Evolutionary conservation across 2,888 invertebrate species (phyloP).

Genomic region (Rotaria sp.): DNA sequence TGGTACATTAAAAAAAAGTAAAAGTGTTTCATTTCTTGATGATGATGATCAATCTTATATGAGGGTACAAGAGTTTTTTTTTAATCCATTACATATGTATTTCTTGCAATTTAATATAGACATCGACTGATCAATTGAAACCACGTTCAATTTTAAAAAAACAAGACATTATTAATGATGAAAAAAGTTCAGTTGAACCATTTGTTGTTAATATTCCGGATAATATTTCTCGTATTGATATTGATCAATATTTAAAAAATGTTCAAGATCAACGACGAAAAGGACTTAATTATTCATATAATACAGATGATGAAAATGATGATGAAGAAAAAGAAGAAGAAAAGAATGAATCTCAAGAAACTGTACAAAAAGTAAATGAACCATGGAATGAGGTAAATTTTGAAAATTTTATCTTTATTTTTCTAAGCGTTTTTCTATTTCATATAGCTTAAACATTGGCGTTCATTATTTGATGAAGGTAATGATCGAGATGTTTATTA

Average conservation of each 20-base stretch:
- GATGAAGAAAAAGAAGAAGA: not conserved
- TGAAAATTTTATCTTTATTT: too few species aligned
- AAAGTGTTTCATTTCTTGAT: conserved; percentile 9
- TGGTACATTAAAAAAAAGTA: not conserved
- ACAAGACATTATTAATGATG: not conserved
- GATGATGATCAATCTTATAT: not conserved
- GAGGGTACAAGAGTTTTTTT: not conserved
- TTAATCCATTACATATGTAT: not conserved
- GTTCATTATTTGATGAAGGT: not conserved
- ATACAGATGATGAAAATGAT: not conserved
- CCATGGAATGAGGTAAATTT: not conserved
- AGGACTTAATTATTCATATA: conserved; percentile 3
- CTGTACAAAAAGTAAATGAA: not conserved
- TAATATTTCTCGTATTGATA: not conserved
- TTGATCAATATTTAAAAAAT: conserved; percentile 12
- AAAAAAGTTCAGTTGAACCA: not conserved
- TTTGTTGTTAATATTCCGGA: not conserved
- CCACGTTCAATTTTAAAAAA: not conserved
- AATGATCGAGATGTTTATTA: conserved; percentile 21
- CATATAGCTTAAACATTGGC: not conserved
- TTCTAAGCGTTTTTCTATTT: not conserved
- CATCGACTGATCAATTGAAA: too few species aligned
- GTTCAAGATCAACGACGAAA: conserved; percentile 29
- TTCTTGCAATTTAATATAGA: not conserved
- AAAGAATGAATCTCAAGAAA: not conserved